Base-by-base conservation (phyloP, 2,113 vertebrate species). In the Pachycephala philippinensis region DNA sequence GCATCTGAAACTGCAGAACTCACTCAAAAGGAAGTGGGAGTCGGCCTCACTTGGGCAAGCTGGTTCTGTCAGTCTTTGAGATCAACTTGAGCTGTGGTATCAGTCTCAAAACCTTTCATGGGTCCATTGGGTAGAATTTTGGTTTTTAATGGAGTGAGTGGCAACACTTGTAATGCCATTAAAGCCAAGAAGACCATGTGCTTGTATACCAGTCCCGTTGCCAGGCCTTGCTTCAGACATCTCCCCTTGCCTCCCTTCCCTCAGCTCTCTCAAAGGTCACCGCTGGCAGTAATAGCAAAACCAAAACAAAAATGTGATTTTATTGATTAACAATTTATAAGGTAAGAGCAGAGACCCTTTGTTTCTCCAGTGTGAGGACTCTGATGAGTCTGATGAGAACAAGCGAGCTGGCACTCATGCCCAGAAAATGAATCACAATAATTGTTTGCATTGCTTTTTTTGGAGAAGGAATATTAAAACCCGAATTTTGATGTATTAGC, bases 361-460 rank as follows among this genome's bases (percentile, higher is more conserved):
- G 7, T 75, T 87, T 31, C 17, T 78, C 17, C 1, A 47, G 5
- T 37, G 98, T 98, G 99, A 99, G 95, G 98, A 98, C 74, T 0
- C 71, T 0, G 98, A 99, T 96, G 98, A 99, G 93, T 98, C 98
- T 82, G 60, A 89, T n/a, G n/a, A 68, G 44, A 79, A 22, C 37
- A 77, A 13, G 35, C 56, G 35, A 72, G n/a, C 94, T 99, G 98
- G 98, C 98, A 98, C 96, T 99, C 98, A 18, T 98, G 98, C 97
- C 98, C 98, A 59, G 98, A 99, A 95, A 98, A 99, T 92, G 97
- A 99, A 96, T 96, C 97, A 68, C 93, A 98, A 57, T 96, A 97
- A 84, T 94, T 95, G 63, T 95, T 97, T 95, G 35, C 17, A 11
- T 93, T 91, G 59, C 13, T 79, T 90, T 95, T 85, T 88, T 97